Base-by-base conservation (phyloP, 1,140 invertebrate species). In the Saccostrea echinata region DNA sequence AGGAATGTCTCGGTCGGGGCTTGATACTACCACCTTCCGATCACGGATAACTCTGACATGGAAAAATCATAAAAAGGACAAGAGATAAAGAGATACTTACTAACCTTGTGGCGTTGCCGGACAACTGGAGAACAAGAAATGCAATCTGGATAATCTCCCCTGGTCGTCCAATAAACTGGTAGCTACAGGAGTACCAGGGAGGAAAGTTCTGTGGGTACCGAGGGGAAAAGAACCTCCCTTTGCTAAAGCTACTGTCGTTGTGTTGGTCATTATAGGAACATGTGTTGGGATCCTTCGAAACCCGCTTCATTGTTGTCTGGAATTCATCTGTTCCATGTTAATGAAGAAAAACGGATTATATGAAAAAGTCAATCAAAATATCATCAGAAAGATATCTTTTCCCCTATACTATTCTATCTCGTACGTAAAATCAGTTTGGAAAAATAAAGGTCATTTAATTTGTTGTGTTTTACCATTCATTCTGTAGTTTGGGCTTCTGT, bases 171-270 rank as follows among this genome's bases (percentile, higher is more conserved):
- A 90, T 95, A 94, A 98, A 98, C 91, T 96, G 96, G 95, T 98
- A 98, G 88, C 96, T 96, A 95, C 97, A 98, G 64, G 96, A 96
- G 90, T 97, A 96, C 93, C 97, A 97, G 90, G 96, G 97, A n/a
- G 97, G 97, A 93, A 98, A 98, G 89, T 96, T 97, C 61, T 97
- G 97, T 11, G 97, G 97, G 95, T 97, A 98, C 89, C 97, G 95
- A 1, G 97, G 97, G 64, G 97, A 98, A 93, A 97, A 98, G 92
- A 98, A 97, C 33, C 91, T 96, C 13, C 97, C 97, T 90, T 90
- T 96, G 95, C 91, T 96, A 96, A 82, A 87, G 27, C 21, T 87
- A n/a, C 86, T 89, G 84, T 89, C 91, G 84, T 88, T 91, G 35
- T 84, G 68, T 71, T 13, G 24, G 16, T 71, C 68, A 33, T 0